phyloP scores from a whole-genome alignment of 2,888 invertebrate genomes.

The Griposia aprilina region DNA sequence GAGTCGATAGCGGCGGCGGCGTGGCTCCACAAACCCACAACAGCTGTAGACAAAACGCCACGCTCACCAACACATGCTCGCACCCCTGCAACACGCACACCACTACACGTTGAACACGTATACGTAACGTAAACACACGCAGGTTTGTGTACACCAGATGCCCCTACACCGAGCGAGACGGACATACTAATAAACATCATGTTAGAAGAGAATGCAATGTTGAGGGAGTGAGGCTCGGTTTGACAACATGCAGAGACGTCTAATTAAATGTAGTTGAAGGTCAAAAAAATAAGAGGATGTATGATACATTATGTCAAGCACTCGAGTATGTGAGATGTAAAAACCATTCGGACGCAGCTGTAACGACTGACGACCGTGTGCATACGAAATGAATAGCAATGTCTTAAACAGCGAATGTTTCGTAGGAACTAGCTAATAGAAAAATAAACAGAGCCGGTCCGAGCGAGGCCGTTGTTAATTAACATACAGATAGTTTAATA shows the following conservation, averaged over 20 bases:
- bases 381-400: slow-evolving; percentile 70
- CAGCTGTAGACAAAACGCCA: slow-evolving; percentile 88
- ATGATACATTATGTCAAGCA: slow-evolving; percentile 65
- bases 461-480: slow-evolving; percentile 89
- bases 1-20: slow-evolving; percentile 79
- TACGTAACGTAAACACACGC: slow-evolving; percentile 87
- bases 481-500: slow-evolving; percentile 91
- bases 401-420: slow-evolving; percentile 81
- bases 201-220: slow-evolving; percentile 80
- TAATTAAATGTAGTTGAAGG: slow-evolving; percentile 89
- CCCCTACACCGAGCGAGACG: slow-evolving; percentile 86
- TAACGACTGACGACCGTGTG: slow-evolving; percentile 59
- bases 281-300: slow-evolving; percentile 85
- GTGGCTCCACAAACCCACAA: slow-evolving; percentile 85
- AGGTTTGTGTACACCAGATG: slow-evolving; percentile 90
- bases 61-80: slow-evolving; percentile 82
- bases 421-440: slow-evolving; percentile 83
- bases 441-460: slow-evolving; percentile 85
- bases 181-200: slow-evolving; percentile 74
- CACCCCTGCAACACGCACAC: slow-evolving; percentile 85
- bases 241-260: slow-evolving; percentile 86
- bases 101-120: slow-evolving; percentile 73
- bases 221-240: slow-evolving; percentile 81
- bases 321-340: slow-evolving; percentile 50
- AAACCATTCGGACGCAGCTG: slow-evolving; percentile 65